These are phyloP conservation scores for Mastacembelus armatus DNA, from an alignment of 2,797 vertebrate species.

Conservation along the genomic window DNA sequence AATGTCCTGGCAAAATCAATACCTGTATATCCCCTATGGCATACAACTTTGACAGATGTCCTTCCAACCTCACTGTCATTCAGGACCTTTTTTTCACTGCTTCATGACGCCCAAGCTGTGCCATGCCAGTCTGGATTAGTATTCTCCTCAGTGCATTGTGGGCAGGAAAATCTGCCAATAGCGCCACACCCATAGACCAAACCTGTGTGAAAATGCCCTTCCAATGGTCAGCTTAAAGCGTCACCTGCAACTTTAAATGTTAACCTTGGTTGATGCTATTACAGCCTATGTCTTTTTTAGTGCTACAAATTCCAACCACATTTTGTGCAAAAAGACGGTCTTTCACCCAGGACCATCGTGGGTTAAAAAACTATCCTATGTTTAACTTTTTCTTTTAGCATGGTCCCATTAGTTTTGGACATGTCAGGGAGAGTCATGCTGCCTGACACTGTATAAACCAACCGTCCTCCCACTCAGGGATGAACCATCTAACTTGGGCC, in stretches of 20 bases:
- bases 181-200: constrained; percentile 28
- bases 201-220: constrained; percentile 25
- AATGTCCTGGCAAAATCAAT: constrained; percentile 69
- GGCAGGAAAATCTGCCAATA: constrained; percentile 22
- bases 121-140: constrained; percentile 28
- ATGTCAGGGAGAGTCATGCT: constrained; percentile 24
- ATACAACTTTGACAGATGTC: constrained; percentile 67
- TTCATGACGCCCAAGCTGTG: constrained; percentile 21
- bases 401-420: constrained; percentile 30
- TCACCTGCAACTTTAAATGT: not conserved
- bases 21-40: constrained; percentile 54
- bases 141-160: constrained; percentile 31
- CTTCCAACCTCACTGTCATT: constrained; percentile 50
- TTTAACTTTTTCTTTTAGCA: constrained; percentile 12
- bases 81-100: constrained; percentile 30
- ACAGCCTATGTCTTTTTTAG: not conserved
- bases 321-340: too few relatives aligned
- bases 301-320: not conserved
- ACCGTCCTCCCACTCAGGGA: constrained; percentile 37
- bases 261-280: not conserved
- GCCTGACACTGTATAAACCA: constrained; percentile 44
- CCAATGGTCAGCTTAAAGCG: constrained; percentile 13
- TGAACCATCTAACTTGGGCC: constrained; percentile 49
- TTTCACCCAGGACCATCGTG: not conserved
- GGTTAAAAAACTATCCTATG: not conserved